phyloP scores from a whole-genome alignment of 2,888 invertebrate species.

The Philaethria dido region DNA sequence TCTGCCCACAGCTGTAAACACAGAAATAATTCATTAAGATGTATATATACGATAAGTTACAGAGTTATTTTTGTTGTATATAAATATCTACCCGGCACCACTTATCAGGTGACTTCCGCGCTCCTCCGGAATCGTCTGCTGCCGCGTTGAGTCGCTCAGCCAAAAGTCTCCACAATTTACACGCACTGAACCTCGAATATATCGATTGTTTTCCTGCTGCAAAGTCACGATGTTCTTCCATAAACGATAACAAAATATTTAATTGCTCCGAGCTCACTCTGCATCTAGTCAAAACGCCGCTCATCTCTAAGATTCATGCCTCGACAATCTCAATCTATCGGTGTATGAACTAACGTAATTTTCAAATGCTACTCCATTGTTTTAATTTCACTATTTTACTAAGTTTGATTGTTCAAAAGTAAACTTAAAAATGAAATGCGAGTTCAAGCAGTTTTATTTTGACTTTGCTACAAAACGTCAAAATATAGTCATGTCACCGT shows the following conservation, averaged over 20 bases:
- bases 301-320: conserved; percentile 55
- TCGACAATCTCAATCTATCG: conserved; percentile 5
- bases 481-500: not conserved
- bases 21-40: not conserved
- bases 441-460: conserved; percentile 10
- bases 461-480: conserved; percentile 1
- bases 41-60: not conserved
- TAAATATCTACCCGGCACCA: conserved; percentile 70
- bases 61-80: not conserved
- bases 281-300: conserved; percentile 67
- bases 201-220: conserved; percentile 76
- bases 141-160: conserved; percentile 76
- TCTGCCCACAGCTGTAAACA: conserved; percentile 74
- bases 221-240: conserved; percentile 79
- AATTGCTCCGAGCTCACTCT: conserved; percentile 77
- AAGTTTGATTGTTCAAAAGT: not conserved
- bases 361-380: conserved; percentile 3
- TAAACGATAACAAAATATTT: conserved; percentile 72
- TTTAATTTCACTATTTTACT: too few relatives aligned
- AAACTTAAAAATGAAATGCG: not conserved
- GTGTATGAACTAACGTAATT: not conserved
- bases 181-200: conserved; percentile 75
- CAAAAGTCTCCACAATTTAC: conserved; percentile 74
- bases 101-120: conserved; percentile 76
- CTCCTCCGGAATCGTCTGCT: conserved; percentile 69